Evolutionary conservation across 2,888 invertebrate species (phyloP), one percentile per base, ranked within the genome.

Genomic region (Ecdyonurus torrentis): DNA sequence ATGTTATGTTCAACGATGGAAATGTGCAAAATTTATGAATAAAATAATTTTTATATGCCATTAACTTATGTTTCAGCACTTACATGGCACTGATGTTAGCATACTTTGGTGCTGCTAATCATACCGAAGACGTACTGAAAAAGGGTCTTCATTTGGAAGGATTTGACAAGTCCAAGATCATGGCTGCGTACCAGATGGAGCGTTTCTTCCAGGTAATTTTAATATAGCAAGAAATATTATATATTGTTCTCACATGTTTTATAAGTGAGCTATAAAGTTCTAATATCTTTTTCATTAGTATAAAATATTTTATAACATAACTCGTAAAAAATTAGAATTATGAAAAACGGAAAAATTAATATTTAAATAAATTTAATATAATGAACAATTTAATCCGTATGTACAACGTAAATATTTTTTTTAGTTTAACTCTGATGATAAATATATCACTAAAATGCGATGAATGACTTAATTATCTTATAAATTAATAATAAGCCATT

Each of bases 21-120:
- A n/a, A n/a, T n/a, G n/a, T n/a, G n/a, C n/a, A 37, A 37, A 37
- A 37, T 37, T 10, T 10, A 37, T 37, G 15, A 37, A 23, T 58
- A 23, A 23, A 2, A 15, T 58, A 58, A 2, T 19, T 23, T 7
- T 2, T 20, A 52, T 10, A 7, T 3, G 53, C 20, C 2, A 52
- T 20, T 52, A 1, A 7, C 20, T 10, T 19, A 58, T 58, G 22
- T 58, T 58, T 23, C 23, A 91, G 91, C 67, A 84, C 91, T 18
- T 87, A 90, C 71, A 87, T 91, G 69, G 85, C 91, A 0, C 71
- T 93, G 37, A 73, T 86, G 60, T 76, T 92, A 66, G 87, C 89
- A 1, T 91, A 89, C 71, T 89, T 91, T 70, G 84, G 89, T 0
- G 77, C 90, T 1, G 82, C 81, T 1, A 84, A 83, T 18, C 79